A percentile compares a stretch with the other conserved stretches of the same genome.
These are phyloP conservation scores for Eupsilia transversa DNA, from an alignment of 2,888 invertebrate genomes.

Conservation along the genomic window DNA sequence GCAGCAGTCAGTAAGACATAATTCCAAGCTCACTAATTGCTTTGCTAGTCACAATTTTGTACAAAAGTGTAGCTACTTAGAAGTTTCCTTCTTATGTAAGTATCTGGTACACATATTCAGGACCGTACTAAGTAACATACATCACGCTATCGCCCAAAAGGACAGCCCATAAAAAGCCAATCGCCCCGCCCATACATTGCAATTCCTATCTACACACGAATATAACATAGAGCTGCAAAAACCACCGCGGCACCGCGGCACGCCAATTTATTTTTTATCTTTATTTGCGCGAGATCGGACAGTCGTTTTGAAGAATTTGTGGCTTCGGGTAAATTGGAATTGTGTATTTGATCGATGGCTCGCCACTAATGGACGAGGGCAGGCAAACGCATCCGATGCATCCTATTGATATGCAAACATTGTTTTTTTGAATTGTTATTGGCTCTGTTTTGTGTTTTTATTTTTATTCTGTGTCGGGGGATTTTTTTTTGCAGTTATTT, in stretches of 20 bases:
- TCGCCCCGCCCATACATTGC: slow-evolving; percentile 49
- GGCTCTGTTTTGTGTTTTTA: slow-evolving; percentile 51
- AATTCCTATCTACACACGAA: slow-evolving; percentile 54
- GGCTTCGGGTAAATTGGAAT: slow-evolving; percentile 89
- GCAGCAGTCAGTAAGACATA: not conserved
- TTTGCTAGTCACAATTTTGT: not conserved
- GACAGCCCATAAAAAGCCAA: slow-evolving; percentile 57
- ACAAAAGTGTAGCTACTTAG: not conserved
- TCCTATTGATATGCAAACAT: slow-evolving; percentile 80
- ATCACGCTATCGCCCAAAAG: slow-evolving; percentile 56
- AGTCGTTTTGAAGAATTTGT: slow-evolving; percentile 88
- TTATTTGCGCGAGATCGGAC: slow-evolving; percentile 76
- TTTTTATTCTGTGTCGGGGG: slow-evolving; percentile 41
- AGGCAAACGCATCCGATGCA: slow-evolving; percentile 76
- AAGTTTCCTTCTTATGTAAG: not conserved
- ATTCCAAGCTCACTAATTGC: not conserved
- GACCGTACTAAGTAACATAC: slow-evolving; percentile 17
- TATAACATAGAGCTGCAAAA: slow-evolving; percentile 68
- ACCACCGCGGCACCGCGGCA: slow-evolving; percentile 59
- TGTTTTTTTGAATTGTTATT: slow-evolving; percentile 72
- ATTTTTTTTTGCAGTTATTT: slow-evolving; percentile 49
- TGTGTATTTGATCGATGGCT: slow-evolving; percentile 86
- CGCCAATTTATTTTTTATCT: slow-evolving; percentile 81
- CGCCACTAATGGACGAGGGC: slow-evolving; percentile 79
- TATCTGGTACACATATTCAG: not conserved